Percentiles rank a stretch among this genome's conserved stretches.
These are phyloP conservation scores for Acanthis flammea DNA, from an alignment of 2,797 vertebrate genomes.

Conservation along the genomic window DNA sequence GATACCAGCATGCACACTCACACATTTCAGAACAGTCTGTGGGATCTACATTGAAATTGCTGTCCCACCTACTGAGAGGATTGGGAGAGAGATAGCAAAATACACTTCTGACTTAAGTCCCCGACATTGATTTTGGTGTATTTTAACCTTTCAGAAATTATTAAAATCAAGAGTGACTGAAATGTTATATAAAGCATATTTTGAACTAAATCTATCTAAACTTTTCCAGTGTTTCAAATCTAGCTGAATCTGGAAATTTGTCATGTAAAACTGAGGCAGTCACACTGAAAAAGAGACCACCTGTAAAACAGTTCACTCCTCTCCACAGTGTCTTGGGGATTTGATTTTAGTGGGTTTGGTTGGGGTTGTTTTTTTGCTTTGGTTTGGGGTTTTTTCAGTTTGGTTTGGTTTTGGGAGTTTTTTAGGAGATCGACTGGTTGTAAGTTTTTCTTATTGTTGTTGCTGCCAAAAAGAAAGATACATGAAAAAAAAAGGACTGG, in stretches of 20 bases:
- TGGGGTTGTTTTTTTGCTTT: no score
- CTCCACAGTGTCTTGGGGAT: background rate
- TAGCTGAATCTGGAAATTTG: background rate
- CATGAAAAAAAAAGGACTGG: background rate
- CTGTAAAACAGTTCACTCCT: background rate
- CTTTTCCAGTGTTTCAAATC: background rate
- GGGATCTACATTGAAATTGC: background rate
- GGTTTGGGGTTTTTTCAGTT: background rate
- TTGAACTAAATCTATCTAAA: background rate
- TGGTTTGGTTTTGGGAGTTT: background rate
- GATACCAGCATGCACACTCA: background rate
- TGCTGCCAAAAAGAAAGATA: background rate
- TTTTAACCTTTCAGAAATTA: background rate
- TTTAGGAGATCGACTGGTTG: background rate
- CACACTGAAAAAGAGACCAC: background rate
- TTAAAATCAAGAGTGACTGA: background rate
- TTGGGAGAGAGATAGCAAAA: background rate
- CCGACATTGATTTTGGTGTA: background rate
- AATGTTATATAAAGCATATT: background rate
- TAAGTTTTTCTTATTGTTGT: background rate
- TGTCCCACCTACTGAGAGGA: background rate
- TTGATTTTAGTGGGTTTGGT: background rate
- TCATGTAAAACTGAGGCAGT: background rate
- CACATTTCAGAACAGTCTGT: background rate
- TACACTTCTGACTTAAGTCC: background rate